Percentiles rank a stretch among this genome's conserved stretches.
Conservation (phyloP, 2,888 invertebrate species). For the Leptinotarsa haldemani region DNA sequence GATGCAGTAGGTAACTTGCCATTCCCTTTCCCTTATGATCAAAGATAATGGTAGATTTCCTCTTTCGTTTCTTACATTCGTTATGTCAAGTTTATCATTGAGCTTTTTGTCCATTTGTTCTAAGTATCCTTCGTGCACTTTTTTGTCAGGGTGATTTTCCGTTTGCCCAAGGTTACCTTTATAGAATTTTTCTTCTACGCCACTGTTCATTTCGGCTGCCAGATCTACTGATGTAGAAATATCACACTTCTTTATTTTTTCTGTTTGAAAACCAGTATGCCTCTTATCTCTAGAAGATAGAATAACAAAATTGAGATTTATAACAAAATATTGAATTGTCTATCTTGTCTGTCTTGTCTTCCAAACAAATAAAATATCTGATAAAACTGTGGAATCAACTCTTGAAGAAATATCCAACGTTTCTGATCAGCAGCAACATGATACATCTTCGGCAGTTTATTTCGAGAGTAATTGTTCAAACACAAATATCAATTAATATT, state of each 20-base stretch:
- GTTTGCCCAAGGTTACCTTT: not conserved
- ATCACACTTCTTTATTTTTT: conserved; percentile 10
- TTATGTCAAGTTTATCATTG: not conserved
- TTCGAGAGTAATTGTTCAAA: too few relatives aligned
- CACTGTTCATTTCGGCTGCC: not conserved
- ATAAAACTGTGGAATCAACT: too few relatives aligned
- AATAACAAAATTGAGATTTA: too few relatives aligned
- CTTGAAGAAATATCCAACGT: too few relatives aligned
- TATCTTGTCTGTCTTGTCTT: too few relatives aligned
- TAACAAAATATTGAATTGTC: too few relatives aligned
- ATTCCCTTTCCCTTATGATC: conserved; percentile 14
- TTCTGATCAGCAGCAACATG: too few relatives aligned
- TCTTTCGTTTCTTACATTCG: not conserved
- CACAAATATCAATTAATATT: too few relatives aligned
- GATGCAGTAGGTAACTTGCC: conserved; percentile 6
- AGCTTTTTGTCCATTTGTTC: not conserved
- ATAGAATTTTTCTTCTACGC: not conserved
- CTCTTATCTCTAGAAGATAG: too few relatives aligned
- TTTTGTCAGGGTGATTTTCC: not conserved
- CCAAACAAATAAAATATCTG: too few relatives aligned
- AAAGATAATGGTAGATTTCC: not conserved
- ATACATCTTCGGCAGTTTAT: too few relatives aligned
- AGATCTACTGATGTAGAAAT: conserved; percentile 4
- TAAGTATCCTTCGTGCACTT: not conserved
- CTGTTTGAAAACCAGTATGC: conserved; percentile 3